Evolutionary conservation across 2,113 vertebrate species (phyloP).

Genomic region (Oxygymnocypris stewartii): DNA sequence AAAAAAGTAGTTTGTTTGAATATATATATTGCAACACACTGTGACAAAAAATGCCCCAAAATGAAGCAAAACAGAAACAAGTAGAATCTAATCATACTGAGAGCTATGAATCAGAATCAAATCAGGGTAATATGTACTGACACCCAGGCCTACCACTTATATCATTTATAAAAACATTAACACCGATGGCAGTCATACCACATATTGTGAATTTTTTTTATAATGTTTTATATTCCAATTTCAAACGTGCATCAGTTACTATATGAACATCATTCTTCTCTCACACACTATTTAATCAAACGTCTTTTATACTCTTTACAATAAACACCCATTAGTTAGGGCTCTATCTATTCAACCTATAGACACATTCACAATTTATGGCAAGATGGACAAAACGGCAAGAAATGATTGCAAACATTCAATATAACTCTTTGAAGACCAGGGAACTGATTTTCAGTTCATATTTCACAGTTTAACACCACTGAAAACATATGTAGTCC

Average conservation of each 20-base stretch:
- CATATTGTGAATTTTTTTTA: not conserved
- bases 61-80: not conserved
- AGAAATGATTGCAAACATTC: not conserved
- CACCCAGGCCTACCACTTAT: not conserved
- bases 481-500: not conserved
- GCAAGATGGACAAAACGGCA: not conserved
- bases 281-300: not conserved
- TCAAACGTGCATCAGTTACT: not conserved
- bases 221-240: not conserved
- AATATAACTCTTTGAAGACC: not conserved
- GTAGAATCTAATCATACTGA: not conserved
- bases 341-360: not conserved
- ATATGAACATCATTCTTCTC: not conserved
- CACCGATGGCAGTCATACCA: not conserved
- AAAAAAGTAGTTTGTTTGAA: too few species aligned
- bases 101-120: not conserved
- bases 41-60: not conserved
- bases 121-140: not conserved
- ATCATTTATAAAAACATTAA: not conserved
- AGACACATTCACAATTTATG: not conserved
- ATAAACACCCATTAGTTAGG: not conserved
- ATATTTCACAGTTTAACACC: conserved; percentile 25
- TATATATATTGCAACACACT: not conserved
- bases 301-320: not conserved
- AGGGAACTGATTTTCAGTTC: not conserved